Base-by-base conservation (phyloP, 2,888 invertebrate species). In the Tortrix viridana region DNA sequence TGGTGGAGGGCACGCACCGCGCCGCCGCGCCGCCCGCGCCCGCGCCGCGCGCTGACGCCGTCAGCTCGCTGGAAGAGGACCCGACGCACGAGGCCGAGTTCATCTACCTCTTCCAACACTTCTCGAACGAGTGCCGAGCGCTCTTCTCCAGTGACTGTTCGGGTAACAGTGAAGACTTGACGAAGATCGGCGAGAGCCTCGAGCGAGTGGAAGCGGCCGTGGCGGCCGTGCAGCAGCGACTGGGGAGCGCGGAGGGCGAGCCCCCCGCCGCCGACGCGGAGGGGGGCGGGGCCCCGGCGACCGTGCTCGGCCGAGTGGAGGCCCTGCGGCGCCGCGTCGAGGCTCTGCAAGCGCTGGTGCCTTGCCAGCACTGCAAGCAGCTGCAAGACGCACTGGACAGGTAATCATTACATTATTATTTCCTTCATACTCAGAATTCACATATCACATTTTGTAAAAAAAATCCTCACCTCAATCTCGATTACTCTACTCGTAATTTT, bases 1-100 rank as follows among this genome's bases (percentile, higher is more conserved):
- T 96, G 54, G 89, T 96, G 52, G 94, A 93, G 71, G 94, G 94
- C 63, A 93, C 93, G 56, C 90, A 92, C 73, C 82, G 85, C 67
- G 90, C 91, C 54, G 79, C 80, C 23, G 73, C 75, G 66, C 73
- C 75, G 67, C 61, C 78, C 67, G 74, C 72, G 73, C 67, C 76
- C 67, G 53, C 75, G 70, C 32, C 69, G 67, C 60, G 68, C 73
- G 56, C 72, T 71, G 87, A 88, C 81, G 82, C 88, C 67, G 74
- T 86, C 71, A 79, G 85, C 77, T 88, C 89, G 79, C 82, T 93
- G 75, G 93, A 93, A 71, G 89, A 89, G 74, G 93, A 94, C 84
- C 93, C 94, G 75, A 86, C 93, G 70, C 86, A 93, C 76, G 94
- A 94, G 81, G 94, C 94, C 69, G 95, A 95, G 89, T 95, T 95